phyloP scores from a whole-genome alignment of 2,113 vertebrate genomes.

The Nycticebus coucang region DNA sequence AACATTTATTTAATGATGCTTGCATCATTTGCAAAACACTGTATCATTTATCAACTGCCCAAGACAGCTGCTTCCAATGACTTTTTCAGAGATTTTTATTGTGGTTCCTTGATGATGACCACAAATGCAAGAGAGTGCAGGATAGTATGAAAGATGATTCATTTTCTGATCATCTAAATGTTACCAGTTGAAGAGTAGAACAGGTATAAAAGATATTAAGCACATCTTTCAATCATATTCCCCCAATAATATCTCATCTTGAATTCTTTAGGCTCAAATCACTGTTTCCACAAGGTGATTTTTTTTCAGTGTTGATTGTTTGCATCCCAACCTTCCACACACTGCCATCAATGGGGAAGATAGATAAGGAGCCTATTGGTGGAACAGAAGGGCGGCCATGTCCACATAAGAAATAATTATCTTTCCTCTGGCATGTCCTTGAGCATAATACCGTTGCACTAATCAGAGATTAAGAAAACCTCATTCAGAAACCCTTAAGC shows the following conservation, averaged over 20 bases:
- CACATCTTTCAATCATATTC: neutral
- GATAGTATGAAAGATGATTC: neutral
- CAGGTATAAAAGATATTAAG: too few species aligned
- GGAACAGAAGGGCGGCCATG: neutral
- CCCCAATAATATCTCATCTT: neutral
- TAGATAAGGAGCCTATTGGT: neutral
- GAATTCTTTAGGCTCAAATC: neutral
- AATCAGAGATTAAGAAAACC: neutral
- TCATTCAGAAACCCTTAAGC: neutral
- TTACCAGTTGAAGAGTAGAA: neutral
- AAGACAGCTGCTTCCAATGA: neutral
- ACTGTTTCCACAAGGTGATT: neutral
- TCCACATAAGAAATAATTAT: neutral
- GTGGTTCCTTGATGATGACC: neutral
- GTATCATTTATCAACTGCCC: neutral
- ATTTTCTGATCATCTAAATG: neutral
- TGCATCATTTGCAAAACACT: neutral
- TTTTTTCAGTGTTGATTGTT: neutral
- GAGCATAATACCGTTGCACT: neutral
- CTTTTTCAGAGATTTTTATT: neutral
- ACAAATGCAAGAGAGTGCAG: neutral
- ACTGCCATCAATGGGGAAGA: neutral
- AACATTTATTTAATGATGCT: neutral
- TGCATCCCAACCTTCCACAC: neutral
- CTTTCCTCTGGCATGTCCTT: neutral